Evolutionary conservation across 2,888 invertebrate species (phyloP).

Genomic region (Brachypalpus laphriformis): DNA sequence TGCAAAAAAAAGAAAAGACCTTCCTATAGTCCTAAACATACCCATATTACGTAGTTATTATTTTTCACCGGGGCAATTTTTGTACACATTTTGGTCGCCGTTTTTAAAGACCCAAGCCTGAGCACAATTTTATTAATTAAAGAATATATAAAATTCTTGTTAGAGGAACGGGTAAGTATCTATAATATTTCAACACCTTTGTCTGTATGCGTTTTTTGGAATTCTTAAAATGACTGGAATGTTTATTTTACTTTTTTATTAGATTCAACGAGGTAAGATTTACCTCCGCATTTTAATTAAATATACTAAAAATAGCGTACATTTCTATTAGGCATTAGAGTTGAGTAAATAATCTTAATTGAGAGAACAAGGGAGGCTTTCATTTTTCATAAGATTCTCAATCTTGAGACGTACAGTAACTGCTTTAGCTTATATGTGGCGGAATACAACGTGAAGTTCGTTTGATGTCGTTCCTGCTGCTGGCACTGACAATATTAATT

Average conservation of each 20-base stretch:
- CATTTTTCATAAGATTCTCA: neutral
- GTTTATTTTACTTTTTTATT: neutral
- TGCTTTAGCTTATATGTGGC: neutral
- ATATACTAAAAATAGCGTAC: neutral
- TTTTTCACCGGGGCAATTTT: too few species aligned
- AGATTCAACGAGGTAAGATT: neutral
- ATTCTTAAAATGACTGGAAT: too few species aligned
- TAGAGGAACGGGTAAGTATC: too few species aligned
- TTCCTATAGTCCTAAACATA: too few species aligned
- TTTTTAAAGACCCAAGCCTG: too few species aligned
- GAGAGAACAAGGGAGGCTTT: slow-evolving; percentile 9
- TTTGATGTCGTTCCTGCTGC: slow-evolving; percentile 34
- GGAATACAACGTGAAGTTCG: slow-evolving; percentile 24
- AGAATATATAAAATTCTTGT: too few species aligned
- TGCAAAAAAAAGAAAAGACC: too few species aligned
- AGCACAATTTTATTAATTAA: too few species aligned
- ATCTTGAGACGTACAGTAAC: slow-evolving; percentile 4
- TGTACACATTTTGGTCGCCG: too few species aligned
- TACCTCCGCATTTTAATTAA: slow-evolving; percentile 24
- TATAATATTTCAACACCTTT: too few species aligned
- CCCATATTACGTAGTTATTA: too few species aligned
- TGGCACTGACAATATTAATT: slow-evolving; percentile 42
- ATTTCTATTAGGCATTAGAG: slow-evolving; percentile 16
- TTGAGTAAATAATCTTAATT: slow-evolving; percentile 33
- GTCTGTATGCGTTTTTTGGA: too few species aligned